Base-by-base conservation (phyloP, 2,113 vertebrate species). In the Myiopsitta monachus region DNA sequence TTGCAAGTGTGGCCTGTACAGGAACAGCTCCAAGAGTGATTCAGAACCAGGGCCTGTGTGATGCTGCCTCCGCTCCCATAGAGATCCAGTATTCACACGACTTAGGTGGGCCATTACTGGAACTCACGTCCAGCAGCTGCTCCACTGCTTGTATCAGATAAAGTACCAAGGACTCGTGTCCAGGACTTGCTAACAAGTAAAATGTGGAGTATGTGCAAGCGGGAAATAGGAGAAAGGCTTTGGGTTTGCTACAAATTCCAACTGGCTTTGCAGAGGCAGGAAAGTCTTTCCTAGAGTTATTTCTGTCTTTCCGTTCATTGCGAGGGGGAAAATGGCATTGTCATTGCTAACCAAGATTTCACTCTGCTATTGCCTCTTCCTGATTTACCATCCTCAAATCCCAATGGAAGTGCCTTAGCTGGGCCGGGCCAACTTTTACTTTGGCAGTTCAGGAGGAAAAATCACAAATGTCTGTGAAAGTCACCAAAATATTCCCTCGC, bases 301-400 rank as follows among this genome's bases (percentile, higher is more conserved):
- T 97, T 95, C 95, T 94, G 96, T 94, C 96, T 91, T 93, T 96
- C 94, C 23, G 16, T 69, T 94, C 57, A 1, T 52, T 9, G 54
- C 43, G 27, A 92, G 77, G 76, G 47, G 90, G 92, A 59, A 94
- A 96, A 73, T 92, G 95, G 92, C 91, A 93, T 92, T 91, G 92
- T 94, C 9, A 84, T 79, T 89, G 43, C 92, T 87, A 54, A 93
- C 86, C 86, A 75, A 64, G 88, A 62, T 94, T 94, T 96, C 90
- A 57, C 85, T 94, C 10, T 15, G 23, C 84, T 87, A 24, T 89
- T 96, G 96, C 91, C 72, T 95, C 77, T 91, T 95, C 77, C 95
- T 92, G 91, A 94, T 92, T 97, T 95, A 94, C 96, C 96, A 94
- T 76, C 92, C 91, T 69, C 94, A 95, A 95, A 90, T 92, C 96